Percentiles rank a stretch among this genome's conserved stretches.
Evolutionary conservation across 1,140 invertebrate genomes (phyloP).

Genomic region (Melitaea cinxia): DNA sequence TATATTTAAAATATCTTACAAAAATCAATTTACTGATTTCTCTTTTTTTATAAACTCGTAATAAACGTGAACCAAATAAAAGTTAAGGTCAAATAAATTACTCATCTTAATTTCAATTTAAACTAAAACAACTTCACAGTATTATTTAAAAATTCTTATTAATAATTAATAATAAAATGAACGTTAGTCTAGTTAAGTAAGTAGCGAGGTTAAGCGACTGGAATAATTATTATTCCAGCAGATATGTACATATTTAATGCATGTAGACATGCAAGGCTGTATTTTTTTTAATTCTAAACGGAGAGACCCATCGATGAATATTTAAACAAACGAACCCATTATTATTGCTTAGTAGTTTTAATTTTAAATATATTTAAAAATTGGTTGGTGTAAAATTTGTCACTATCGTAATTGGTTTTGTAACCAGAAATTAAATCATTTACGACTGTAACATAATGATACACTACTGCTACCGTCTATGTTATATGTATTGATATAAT

Average conservation of each 20-base stretch:
- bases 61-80: no score
- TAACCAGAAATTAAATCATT: no score
- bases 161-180: neutral
- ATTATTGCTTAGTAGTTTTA: conserved; percentile 44
- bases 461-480: no score
- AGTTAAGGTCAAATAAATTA: no score
- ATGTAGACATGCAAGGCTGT: conserved; percentile 11
- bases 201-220: neutral
- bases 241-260: conserved; percentile 3
- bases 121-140: no score
- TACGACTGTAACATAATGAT: no score
- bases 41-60: no score
- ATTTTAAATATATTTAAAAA: conserved; percentile 56
- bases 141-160: neutral
- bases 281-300: conserved; percentile 15
- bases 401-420: no score
- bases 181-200: neutral
- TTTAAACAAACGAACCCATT: conserved; percentile 41
- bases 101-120: no score
- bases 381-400: conserved; percentile 29
- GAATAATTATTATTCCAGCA: neutral
- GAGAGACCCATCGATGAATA: conserved; percentile 37
- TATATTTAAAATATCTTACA: no score
- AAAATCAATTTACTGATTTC: no score
- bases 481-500: no score